A percentile compares a stretch with the other conserved stretches of the same genome.
Conservation (phyloP, 2,888 invertebrate genomes). For the Coleophora deauratella region DNA sequence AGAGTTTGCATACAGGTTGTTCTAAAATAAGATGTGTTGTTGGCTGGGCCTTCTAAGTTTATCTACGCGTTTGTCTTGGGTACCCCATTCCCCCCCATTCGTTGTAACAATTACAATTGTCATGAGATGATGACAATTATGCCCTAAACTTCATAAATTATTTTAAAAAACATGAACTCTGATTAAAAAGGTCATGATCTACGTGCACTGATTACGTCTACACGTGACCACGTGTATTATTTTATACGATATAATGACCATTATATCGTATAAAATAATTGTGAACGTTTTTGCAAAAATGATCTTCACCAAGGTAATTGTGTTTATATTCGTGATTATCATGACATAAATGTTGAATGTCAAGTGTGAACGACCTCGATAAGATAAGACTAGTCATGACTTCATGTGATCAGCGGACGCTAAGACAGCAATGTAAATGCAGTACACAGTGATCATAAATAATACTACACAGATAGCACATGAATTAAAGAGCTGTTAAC, state of each 20-base stretch:
- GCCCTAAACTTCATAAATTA: too few relatives aligned
- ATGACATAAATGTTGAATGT: slow-evolving; percentile 53
- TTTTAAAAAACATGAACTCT: too few relatives aligned
- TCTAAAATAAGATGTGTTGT: too few relatives aligned
- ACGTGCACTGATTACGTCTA: too few relatives aligned
- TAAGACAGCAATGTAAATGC: slow-evolving; percentile 18
- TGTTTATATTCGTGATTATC: slow-evolving; percentile 22
- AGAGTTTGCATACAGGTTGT: too few relatives aligned
- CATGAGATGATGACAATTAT: too few relatives aligned
- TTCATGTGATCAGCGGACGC: slow-evolving; percentile 32
- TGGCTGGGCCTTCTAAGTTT: background rate
- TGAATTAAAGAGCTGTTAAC: background rate
- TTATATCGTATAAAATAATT: too few relatives aligned
- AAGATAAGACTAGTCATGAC: slow-evolving; percentile 45
- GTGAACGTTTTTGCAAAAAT: background rate
- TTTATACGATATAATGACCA: too few relatives aligned
- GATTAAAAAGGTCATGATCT: too few relatives aligned
- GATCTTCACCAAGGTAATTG: background rate
- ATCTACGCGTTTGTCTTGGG: background rate
- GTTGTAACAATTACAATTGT: too few relatives aligned
- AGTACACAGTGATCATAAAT: background rate
- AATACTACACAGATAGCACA: background rate
- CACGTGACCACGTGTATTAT: too few relatives aligned
- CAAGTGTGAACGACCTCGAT: slow-evolving; percentile 63
- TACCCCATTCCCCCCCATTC: too few relatives aligned